Evolutionary conservation across 2,113 vertebrate genomes (phyloP), one percentile per base, ranked within the genome.

Genomic region (Notarius lentiginosus): DNA sequence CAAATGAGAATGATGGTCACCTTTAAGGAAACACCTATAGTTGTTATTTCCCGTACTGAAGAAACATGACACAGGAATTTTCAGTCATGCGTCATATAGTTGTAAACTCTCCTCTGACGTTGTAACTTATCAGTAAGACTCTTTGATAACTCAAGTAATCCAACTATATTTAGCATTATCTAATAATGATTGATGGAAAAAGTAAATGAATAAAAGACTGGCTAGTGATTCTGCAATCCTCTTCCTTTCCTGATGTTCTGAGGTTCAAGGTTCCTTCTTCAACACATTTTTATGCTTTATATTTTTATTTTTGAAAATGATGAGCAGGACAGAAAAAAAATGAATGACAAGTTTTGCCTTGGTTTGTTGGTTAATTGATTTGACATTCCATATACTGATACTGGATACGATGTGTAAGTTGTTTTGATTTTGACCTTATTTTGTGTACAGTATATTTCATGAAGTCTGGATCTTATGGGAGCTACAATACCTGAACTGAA

Each of bases 181-280:
- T 76, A 53, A 56, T 53, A 60, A 53, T 85, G 17, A 58, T 34
- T 72, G 51, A 34, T 27, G 22, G n/a, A 6, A 51, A 85, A 85
- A 77, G 84, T 66, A 55, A 66, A 86, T 53, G n/a, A 63, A 30
- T 65, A 34, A 30, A 85, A 22, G 41, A 63, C 12, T 11, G n/a
- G 15, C 20, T n/a, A 11, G 2, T 47, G 6, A 84, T 75, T 84
- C 1, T 55, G 82, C 34, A 60, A 61, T 73, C 66, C 47, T 12
- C 14, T 2, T 41, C 34, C 34, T 7, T 7, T 24, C 51, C 5
- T 79, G 49, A 53, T 0, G 20, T 27, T 79, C 17, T 24, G 14
- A 77, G n/a, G 53, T 55, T 79, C 77, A 79, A 58, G 53, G 77
- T 58, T 60, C 0, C 17, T 60, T 60, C 17, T 60, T 60, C 4